Evolutionary conservation across 1,140 invertebrate species (phyloP), one percentile per base, ranked within the genome.

Genomic region (Drosophila sulfurigaster): DNA sequence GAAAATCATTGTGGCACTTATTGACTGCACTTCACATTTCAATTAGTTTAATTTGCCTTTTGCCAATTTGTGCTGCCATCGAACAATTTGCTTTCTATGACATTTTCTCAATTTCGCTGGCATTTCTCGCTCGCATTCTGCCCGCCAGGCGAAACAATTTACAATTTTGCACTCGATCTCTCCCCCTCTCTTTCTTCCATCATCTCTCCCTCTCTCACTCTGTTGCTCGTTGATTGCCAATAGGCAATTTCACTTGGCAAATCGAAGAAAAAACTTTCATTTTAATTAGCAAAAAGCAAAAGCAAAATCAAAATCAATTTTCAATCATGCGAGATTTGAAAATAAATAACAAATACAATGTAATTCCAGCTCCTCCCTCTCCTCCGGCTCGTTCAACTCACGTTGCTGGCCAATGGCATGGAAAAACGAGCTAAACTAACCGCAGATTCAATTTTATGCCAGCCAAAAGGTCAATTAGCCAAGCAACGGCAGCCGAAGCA

Each of bases 401-500:
- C 11, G n/a, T n/a, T 59, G 48, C 81, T 63, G 41, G 78, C 59
- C 75, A 66, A 68, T 56, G 71, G 74, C 76, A 63, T 74, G 81
- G 69, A 75, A 83, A 81, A 81, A 72, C 67, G 57, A 65, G 60
- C 54, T 56, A 60, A 72, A 71, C 54, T 67, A 68, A 86, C 82
- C 82, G 82, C 82, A 86, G 65, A 82, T 86, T 86, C 79, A 86
- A 86, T 86, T 86, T 86, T 73, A 72, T 62, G 56, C 68, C 66
- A 58, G 60, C 56, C 49, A 71, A 86, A 85, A 87, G 82, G 82
- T 86, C 82, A 86, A 86, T 87, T 82, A 86, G 79, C 74, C 73
- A 71, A 78, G 32, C 78, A 49, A 25, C 20, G 20, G 20, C 20
- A 25, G 3, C 20, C 20, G 20, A 25, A 25, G 20, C n/a, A 57